phyloP scores from a whole-genome alignment of 2,113 vertebrate genomes.

The Formicarius rufipectus region DNA sequence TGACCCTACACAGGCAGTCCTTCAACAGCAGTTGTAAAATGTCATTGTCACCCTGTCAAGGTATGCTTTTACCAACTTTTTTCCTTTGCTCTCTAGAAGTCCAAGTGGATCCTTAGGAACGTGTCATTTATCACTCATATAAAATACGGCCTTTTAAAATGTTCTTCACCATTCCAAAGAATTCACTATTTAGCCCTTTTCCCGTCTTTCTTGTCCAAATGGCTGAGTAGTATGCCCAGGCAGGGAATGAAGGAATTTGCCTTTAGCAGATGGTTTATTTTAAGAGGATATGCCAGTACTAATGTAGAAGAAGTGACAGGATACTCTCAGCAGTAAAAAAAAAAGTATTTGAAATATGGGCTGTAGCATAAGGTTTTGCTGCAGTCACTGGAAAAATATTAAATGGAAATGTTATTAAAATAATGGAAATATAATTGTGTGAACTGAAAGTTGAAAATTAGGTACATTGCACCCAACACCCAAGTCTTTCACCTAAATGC shows the following conservation, averaged over 20 bases:
- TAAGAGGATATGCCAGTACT: background rate
- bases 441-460: background rate
- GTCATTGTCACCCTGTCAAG: background rate
- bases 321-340: background rate
- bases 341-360: background rate
- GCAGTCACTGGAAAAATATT: conserved; percentile 11
- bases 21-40: background rate
- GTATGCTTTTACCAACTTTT: background rate
- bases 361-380: conserved; percentile 21
- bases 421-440: background rate
- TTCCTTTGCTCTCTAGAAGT: background rate
- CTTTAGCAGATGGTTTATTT: conserved; percentile 39
- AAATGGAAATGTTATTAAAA: background rate
- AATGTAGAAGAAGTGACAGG: conserved; percentile 6
- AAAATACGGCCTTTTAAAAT: background rate
- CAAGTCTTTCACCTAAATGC: background rate
- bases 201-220: background rate
- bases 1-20: background rate
- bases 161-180: background rate
- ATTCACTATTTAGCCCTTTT: background rate
- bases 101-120: background rate
- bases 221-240: background rate
- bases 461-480: background rate
- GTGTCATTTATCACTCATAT: background rate
- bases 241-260: background rate